Evolutionary conservation across 2,797 vertebrate genomes (phyloP).

Genomic region (Decapterus maruadsi): DNA sequence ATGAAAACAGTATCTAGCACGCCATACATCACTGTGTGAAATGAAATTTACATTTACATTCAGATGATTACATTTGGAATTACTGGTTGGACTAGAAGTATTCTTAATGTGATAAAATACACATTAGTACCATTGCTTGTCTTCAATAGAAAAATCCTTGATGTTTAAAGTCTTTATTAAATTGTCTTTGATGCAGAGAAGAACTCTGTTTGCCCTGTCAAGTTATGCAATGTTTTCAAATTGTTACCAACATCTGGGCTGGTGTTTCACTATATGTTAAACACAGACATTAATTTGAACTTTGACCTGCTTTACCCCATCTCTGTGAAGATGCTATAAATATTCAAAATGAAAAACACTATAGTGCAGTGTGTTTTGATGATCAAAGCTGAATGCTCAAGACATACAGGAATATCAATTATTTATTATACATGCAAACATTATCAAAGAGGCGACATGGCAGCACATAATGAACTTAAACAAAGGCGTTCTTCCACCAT

Average conservation of each 20-base stretch:
- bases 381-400: conserved; percentile 59
- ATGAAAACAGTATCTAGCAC: background rate
- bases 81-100: background rate
- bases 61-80: background rate
- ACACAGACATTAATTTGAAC: conserved; percentile 32
- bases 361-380: conserved; percentile 15
- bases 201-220: background rate
- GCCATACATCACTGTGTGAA: background rate
- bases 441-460: conserved; percentile 55
- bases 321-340: conserved; percentile 35
- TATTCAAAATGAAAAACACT: conserved; percentile 52
- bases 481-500: conserved; percentile 68
- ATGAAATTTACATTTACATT: too few species aligned
- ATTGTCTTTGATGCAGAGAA: background rate
- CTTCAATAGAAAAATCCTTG: background rate
- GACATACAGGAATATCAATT: conserved; percentile 51
- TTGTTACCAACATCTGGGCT: background rate
- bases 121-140: too few species aligned
- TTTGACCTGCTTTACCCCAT: conserved; percentile 39
- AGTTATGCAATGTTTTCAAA: background rate
- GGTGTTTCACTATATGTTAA: background rate
- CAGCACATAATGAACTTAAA: conserved; percentile 64
- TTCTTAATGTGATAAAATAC: background rate
- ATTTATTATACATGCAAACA: conserved; percentile 65
- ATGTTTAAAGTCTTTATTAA: background rate